Percentiles rank a stretch among this genome's conserved stretches.
Evolutionary conservation across 2,888 invertebrate species (phyloP).

Genomic region (Pycnomerus fuliginosus): DNA sequence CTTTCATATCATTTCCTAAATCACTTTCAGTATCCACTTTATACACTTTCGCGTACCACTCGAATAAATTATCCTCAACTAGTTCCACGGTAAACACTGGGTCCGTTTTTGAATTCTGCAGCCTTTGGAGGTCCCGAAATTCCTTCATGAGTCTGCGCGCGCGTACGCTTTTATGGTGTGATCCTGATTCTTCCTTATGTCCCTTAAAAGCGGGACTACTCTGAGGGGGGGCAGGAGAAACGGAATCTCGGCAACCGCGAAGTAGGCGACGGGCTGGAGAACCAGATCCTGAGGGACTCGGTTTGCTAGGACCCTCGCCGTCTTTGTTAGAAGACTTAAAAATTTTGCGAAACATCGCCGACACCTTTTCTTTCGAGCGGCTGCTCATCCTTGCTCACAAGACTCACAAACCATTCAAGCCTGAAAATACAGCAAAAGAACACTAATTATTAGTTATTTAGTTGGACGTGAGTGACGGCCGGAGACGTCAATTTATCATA

Average conservation of each 20-base stretch:
- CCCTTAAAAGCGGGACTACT: conserved; percentile 46
- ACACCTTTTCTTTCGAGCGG: conserved; percentile 78
- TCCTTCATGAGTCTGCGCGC: conserved; percentile 84
- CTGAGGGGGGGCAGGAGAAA: conserved; percentile 46
- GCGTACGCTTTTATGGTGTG: conserved; percentile 65
- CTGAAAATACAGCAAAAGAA: conserved; percentile 7
- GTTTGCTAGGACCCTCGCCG: conserved; percentile 58
- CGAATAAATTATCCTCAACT: conserved; percentile 83
- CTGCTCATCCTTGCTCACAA: conserved; percentile 63
- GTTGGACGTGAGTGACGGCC: too few relatives aligned
- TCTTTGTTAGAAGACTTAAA: conserved; percentile 72
- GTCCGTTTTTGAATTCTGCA: conserved; percentile 68
- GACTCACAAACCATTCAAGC: not conserved
- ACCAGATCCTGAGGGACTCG: conserved; percentile 50
- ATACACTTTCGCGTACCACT: conserved; percentile 82
- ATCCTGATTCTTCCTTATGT: conserved; percentile 41
- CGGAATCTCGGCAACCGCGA: conserved; percentile 47
- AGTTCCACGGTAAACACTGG: conserved; percentile 81
- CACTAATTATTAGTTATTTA: too few relatives aligned
- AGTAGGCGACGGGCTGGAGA: conserved; percentile 49
- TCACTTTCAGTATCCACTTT: conserved; percentile 83
- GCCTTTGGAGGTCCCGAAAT: conserved; percentile 74
- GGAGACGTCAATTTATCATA: too few relatives aligned
- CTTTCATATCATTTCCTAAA: conserved; percentile 77
- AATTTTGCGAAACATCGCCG: conserved; percentile 75